Base-by-base conservation (phyloP, 2,888 invertebrate species). In the Lithophane ornitopus region DNA sequence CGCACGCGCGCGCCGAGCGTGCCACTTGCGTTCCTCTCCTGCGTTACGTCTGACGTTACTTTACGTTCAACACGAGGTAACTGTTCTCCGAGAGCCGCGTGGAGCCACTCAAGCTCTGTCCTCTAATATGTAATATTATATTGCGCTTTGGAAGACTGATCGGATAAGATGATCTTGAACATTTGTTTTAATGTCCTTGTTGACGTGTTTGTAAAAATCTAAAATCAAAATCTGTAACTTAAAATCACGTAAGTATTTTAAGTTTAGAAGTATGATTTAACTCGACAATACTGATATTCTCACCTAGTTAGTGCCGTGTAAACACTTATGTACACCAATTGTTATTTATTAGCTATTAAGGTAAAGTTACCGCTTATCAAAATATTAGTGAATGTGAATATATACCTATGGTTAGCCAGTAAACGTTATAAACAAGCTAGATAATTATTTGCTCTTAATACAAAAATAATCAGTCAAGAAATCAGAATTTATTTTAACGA, bases 101-200 rank as follows among this genome's bases (percentile, higher is more conserved):
- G 92, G 90, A 91, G 89, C 90, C 91, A 86, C 87, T 87, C 86
- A 88, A 87, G 88, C 89, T 90, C 91, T 89, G 87, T 85, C 87
- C 81, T 86, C 79, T 89, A 86, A 88, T 90, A 90, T 88, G 89
- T 91, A 89, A 90, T 89, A 90, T 91, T 90, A 90, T 89, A 91
- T 91, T 89, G 91, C 91, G 91, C 91, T 90, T 91, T 90, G 90
- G 90, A 91, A 91, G 91, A 91, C 91, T 91, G 91, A 91, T 91
- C 89, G 92, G 88, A 90, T 91, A 91, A 91, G 91, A 91, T 87
- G 85, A 87, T 87, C 88, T 85, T 87, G 81, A 89, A 87, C 80
- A 80, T 85, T 85, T 88, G 59, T 78, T 88, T 88, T 82, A 81
- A 88, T 81, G 88, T 87, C 87, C 85, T 87, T 71, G 82, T 78